phyloP scores from a whole-genome alignment of 2,797 vertebrate species.

The Nyctalus aviator region DNA sequence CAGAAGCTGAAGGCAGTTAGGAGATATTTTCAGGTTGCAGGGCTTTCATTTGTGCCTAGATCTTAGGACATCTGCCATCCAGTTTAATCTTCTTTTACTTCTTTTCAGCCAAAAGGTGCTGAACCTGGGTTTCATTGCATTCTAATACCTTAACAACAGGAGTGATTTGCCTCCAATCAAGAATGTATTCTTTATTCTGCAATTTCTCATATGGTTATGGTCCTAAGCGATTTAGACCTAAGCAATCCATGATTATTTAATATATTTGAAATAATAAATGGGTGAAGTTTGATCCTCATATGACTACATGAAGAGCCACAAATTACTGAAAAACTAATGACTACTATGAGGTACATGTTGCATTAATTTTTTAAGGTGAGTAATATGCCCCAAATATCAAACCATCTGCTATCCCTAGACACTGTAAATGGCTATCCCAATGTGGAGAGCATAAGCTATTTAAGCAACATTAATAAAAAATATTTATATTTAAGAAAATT shows the following conservation, averaged over 20 bases:
- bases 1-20: neutral
- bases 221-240: constrained; percentile 9
- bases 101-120: neutral
- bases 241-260: neutral
- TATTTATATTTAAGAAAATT: neutral
- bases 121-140: neutral
- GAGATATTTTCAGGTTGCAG: neutral
- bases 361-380: neutral
- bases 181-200: neutral
- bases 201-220: neutral
- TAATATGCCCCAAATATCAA: constrained; percentile 35
- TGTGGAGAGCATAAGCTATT: neutral
- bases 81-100: neutral
- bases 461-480: neutral
- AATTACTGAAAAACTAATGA: constrained; percentile 63
- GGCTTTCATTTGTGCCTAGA: neutral
- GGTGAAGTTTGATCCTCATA: neutral
- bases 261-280: constrained; percentile 7
- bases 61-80: neutral
- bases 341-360: neutral
- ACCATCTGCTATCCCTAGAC: neutral
- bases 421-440: neutral
- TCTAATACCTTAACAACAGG: neutral
- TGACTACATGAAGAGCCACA: constrained; percentile 34
- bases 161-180: neutral